Base-by-base conservation (phyloP, 2,797 vertebrate genomes). In the Garrulus glandarius region DNA sequence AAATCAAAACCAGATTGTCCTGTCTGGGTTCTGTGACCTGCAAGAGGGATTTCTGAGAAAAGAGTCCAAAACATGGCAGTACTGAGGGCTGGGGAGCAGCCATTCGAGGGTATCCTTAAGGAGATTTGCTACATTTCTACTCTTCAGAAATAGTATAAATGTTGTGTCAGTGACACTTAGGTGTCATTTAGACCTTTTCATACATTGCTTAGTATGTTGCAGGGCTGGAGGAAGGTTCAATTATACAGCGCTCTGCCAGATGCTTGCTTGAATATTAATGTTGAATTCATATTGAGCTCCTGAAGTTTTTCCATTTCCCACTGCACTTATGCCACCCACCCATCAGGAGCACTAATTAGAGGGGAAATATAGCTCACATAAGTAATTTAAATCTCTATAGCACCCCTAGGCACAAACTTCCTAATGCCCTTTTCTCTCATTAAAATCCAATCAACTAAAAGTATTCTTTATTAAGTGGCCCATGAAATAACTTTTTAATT, bases 391-490 rank as follows among this genome's bases (percentile, higher is more conserved):
- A 70, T 92, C 78, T 91, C 59, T 55, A 30, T 24, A 89, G 15
- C 44, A 91, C 20, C 68, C 32, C 37, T 61, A 6, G 24, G 78
- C 43, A 82, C 34, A 72, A 84, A 72, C 23, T 71, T 86, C 46
- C 44, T 77, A 78, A 83, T 83, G 50, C 44, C 55, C 17, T 88
- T 89, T 88, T 61, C 44, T 55, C 34, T 69, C 79, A 93, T 84
- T 90, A 92, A 94, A 92, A 93, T 90, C 85, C 44, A 86, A 52
- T 94, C 34, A 63, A 37, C 57, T 81, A 39, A 10, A 96, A 82
- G 39, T 84, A 76, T 64, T 81, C 53, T 83, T 91, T 87, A 94
- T 71, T 76, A 94, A 89, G 75, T 59, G 37, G 59, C 2, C 52
- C 32, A 76, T 50, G 32, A 91, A 92, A 84, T 67, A 87, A 52